Evolutionary conservation across 2,797 vertebrate genomes (phyloP).

Genomic region (Rhinophrynus dorsalis): DNA sequence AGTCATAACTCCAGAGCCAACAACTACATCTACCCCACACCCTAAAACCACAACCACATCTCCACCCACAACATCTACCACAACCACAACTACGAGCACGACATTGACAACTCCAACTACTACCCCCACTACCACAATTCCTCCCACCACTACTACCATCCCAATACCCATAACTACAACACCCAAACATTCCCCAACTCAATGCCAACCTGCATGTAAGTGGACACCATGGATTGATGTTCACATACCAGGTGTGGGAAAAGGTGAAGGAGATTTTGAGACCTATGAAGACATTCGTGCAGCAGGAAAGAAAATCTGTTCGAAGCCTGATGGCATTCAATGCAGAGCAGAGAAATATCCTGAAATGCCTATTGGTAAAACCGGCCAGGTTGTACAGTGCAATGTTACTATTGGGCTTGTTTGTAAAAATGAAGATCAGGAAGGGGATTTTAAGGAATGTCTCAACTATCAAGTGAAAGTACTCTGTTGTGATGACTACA

Average conservation of each 20-base stretch:
- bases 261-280: constrained; percentile 68
- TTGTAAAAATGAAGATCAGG: constrained; percentile 55
- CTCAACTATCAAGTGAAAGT: constrained; percentile 76
- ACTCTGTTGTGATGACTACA: constrained; percentile 62
- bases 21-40: neutral
- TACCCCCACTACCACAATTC: neutral
- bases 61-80: neutral
- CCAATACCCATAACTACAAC: constrained; percentile 6
- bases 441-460: constrained; percentile 63
- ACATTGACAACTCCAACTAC: neutral
- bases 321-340: constrained; percentile 52
- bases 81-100: neutral
- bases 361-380: neutral
- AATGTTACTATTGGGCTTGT: constrained; percentile 46
- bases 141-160: neutral
- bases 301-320: constrained; percentile 48
- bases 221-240: constrained; percentile 76
- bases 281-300: constrained; percentile 38
- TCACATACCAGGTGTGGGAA: constrained; percentile 53
- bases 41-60: neutral
- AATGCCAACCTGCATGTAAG: constrained; percentile 53
- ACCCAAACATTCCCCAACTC: neutral
- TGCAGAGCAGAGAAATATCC: constrained; percentile 53
- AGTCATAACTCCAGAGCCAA: neutral
- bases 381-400: constrained; percentile 54